Conservation (phyloP, 2,888 invertebrate genomes). For the Apamea sordens region DNA sequence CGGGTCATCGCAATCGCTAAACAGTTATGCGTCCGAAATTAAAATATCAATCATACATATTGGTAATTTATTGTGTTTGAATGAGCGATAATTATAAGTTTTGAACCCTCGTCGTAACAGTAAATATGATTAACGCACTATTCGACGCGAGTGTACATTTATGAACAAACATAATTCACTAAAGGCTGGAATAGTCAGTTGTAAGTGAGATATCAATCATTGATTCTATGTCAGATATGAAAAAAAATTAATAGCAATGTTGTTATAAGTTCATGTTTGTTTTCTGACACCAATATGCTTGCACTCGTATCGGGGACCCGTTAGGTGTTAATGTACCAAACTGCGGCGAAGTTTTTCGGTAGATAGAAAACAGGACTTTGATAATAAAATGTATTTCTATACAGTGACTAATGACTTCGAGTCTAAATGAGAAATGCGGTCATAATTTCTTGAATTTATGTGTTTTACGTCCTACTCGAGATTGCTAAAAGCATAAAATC, state of each 20-base stretch:
- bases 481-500: constrained; percentile 46
- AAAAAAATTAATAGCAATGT: constrained; percentile 46
- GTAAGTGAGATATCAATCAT: constrained; percentile 66
- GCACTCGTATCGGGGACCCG: constrained; percentile 60
- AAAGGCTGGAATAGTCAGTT: constrained; percentile 44
- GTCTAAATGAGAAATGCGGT: constrained; percentile 48
- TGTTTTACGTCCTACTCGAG: constrained; percentile 48
- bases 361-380: constrained; percentile 19
- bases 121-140: constrained; percentile 65
- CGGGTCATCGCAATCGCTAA: constrained; percentile 63
- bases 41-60: constrained; percentile 73
- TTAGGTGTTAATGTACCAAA: constrained; percentile 67
- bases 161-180: constrained; percentile 57
- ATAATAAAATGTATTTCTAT: constrained; percentile 53
- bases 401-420: constrained; percentile 62
- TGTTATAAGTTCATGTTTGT: constrained; percentile 51
- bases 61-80: constrained; percentile 68
- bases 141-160: constrained; percentile 52
- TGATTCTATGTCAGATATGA: constrained; percentile 55
- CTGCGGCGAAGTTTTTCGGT: constrained; percentile 20
- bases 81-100: constrained; percentile 67
- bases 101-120: constrained; percentile 62
- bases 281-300: constrained; percentile 65
- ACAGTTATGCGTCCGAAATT: constrained; percentile 72
- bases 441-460: constrained; percentile 58